A percentile compares a stretch with the other conserved stretches of the same genome.
Evolutionary conservation across 2,797 vertebrate species (phyloP).

Genomic region (Poeciliopsis infans): DNA sequence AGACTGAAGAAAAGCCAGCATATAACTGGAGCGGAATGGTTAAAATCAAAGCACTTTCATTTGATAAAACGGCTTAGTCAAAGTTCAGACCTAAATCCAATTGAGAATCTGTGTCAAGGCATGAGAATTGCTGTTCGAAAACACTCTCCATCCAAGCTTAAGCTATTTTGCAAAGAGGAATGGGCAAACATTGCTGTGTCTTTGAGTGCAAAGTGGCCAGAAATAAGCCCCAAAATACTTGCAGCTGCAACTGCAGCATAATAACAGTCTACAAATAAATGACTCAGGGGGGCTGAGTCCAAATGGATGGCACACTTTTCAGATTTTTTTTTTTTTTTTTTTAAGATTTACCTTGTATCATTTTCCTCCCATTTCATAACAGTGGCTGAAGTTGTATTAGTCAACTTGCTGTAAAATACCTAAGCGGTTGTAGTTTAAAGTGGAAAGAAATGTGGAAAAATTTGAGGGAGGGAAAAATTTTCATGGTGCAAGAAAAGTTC

Average conservation of each 20-base stretch:
- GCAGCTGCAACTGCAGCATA: not conserved
- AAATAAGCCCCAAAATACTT: constrained; percentile 1
- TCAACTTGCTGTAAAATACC: constrained; percentile 2
- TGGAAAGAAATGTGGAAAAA: not conserved
- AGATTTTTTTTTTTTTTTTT: not conserved
- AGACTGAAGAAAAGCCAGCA: not conserved
- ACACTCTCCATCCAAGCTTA: not conserved
- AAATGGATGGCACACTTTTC: not conserved
- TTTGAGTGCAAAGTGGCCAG: not conserved
- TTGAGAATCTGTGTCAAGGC: not conserved
- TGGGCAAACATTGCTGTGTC: not conserved
- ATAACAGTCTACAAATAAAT: not conserved
- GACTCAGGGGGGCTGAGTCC: not conserved
- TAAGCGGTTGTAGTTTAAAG: not conserved
- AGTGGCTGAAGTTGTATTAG: not conserved
- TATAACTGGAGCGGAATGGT: not conserved
- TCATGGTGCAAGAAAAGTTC: constrained; percentile 33
- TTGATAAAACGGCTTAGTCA: not conserved
- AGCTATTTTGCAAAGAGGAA: not conserved
- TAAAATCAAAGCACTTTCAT: not conserved
- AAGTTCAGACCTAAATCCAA: not conserved
- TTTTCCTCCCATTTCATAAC: not conserved
- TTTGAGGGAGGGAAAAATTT: not conserved
- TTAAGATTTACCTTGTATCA: not conserved
- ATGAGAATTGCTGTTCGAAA: not conserved